These are phyloP conservation scores for Lithobates pipiens DNA, from an alignment of 2,797 vertebrate species.

Conservation along the genomic window DNA sequence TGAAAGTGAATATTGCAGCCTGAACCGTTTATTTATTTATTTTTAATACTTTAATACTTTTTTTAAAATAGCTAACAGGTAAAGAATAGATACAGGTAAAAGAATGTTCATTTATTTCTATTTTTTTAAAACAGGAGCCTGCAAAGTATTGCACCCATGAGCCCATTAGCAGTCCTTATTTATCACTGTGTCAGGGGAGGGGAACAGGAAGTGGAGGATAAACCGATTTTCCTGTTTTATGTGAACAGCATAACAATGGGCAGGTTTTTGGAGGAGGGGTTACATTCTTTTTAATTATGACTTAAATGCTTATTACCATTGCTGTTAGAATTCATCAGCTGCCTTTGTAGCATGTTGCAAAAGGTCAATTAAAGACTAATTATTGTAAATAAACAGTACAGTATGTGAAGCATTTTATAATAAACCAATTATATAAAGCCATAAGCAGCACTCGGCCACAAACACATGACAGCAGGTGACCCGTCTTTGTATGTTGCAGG, in stretches of 20 bases:
- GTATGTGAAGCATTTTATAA: slow-evolving; percentile 39
- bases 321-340: neutral
- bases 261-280: neutral
- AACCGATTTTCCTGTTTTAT: too few species aligned
- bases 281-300: neutral
- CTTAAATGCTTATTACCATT: neutral
- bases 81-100: too few species aligned
- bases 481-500: neutral
- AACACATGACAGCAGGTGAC: neutral
- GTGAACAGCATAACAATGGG: neutral
- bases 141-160: too few species aligned
- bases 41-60: too few species aligned
- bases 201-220: too few species aligned
- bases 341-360: neutral
- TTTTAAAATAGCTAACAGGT: too few species aligned
- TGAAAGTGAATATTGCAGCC: too few species aligned
- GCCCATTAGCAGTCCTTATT: too few species aligned
- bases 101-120: too few species aligned
- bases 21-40: too few species aligned
- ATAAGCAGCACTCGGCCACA: neutral
- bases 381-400: slow-evolving; percentile 5
- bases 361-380: slow-evolving; percentile 18
- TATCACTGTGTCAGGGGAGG: too few species aligned
- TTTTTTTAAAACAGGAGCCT: too few species aligned
- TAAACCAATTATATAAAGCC: slow-evolving; percentile 1